These are phyloP conservation scores for Ecdyonurus torrentis DNA, from an alignment of 2,888 invertebrate genomes.

Conservation along the genomic window DNA sequence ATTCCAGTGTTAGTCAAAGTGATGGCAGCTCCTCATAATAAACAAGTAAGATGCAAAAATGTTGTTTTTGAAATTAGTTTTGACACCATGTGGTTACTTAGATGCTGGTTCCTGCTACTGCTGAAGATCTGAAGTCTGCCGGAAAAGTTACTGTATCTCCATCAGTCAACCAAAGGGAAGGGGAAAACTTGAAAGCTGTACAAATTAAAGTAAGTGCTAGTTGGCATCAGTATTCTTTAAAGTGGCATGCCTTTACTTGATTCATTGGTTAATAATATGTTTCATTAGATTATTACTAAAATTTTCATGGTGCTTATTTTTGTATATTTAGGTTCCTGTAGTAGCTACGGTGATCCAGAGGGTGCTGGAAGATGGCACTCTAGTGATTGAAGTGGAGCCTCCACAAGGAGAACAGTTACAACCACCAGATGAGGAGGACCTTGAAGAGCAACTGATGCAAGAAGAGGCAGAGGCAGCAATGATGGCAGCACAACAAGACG, in stretches of 20 bases:
- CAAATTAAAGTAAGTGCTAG: conserved; percentile 28
- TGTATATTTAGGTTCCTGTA: conserved; percentile 30
- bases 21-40: conserved; percentile 33
- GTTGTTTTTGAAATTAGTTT: background rate
- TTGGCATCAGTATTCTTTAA: too few species aligned
- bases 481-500: too few species aligned
- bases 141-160: conserved; percentile 37
- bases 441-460: background rate
- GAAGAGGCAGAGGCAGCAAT: background rate
- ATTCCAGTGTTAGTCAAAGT: conserved; percentile 52
- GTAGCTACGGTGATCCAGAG: conserved; percentile 41
- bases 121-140: conserved; percentile 46
- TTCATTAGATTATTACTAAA: background rate
- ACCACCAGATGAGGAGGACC: background rate
- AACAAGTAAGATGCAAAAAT: conserved; percentile 27
- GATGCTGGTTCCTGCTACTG: conserved; percentile 54
- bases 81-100: conserved; percentile 18
- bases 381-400: conserved; percentile 28
- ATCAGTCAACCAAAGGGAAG: conserved; percentile 16
- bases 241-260: background rate
- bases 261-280: background rate
- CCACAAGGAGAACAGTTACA: background rate
- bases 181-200: conserved; percentile 27
- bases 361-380: conserved; percentile 31
- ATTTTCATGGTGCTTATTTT: too few species aligned